Conservation (phyloP, 2,113 vertebrate species). For the Cacatua alba region DNA sequence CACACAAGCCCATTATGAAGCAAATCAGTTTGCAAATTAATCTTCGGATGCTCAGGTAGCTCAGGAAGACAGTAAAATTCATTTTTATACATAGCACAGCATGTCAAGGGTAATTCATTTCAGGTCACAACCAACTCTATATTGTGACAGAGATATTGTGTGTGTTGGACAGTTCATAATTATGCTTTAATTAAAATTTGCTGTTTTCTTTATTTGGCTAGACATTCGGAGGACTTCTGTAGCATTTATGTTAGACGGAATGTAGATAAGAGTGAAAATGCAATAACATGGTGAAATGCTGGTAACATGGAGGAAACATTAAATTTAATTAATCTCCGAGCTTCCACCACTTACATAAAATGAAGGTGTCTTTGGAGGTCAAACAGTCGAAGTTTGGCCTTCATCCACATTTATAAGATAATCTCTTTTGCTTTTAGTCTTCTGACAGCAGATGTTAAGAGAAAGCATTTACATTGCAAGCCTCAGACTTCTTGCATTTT, state of each 20-base stretch:
- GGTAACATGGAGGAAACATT: neutral
- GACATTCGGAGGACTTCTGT: neutral
- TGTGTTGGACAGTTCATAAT: neutral
- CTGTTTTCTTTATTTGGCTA: neutral
- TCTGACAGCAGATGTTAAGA: neutral
- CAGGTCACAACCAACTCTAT: neutral
- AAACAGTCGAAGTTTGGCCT: neutral
- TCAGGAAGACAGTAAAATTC: neutral
- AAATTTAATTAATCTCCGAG: neutral
- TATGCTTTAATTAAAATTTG: neutral
- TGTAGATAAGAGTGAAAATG: neutral
- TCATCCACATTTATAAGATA: neutral
- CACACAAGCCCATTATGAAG: rapidly evolving
- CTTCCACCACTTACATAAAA: neutral
- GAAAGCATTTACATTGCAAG: neutral
- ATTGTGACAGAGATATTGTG: neutral
- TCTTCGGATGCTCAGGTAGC: neutral
- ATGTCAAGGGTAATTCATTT: neutral
- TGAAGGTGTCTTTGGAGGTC: neutral
- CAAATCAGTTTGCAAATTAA: neutral
- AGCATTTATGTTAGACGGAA: rapidly evolving
- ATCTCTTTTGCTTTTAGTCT: neutral
- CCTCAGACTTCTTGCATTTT: neutral
- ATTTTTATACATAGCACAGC: neutral
- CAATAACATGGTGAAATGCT: neutral